Evolutionary conservation across 2,888 invertebrate genomes (phyloP), one percentile per base, ranked within the genome.

Genomic region (Hirudinaria manillensis): DNA sequence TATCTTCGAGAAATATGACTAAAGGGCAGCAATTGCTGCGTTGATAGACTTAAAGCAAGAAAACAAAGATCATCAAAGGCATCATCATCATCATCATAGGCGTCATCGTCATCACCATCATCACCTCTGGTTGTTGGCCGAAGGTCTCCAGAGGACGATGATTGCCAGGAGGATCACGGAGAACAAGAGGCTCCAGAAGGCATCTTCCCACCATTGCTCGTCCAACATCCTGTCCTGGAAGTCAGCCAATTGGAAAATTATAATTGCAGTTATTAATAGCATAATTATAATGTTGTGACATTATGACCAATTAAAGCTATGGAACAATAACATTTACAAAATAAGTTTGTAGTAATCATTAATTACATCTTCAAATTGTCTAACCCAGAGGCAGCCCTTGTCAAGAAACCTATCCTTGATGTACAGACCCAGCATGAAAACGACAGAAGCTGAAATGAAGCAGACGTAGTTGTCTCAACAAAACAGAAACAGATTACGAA

Each of bases 101-200:
- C 45, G 13, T 10, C 45, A 7, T 45, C 45, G 16, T 45, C 45
- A 36, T 36, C 45, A 38, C 6, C 10, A 10, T 45, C 16, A n/a
- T 7, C 19, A 74, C 74, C 94, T 89, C 87, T 95, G 95, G 87
- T 95, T 96, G 86, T 96, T 97, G 84, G 93, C 93, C 29, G 94
- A 93, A 6, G 96, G 96, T 79, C 96, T 88, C 94, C 95, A 96
- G 78, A 96, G 88, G 78, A 96, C 89, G 92, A 96, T 95, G 80
- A 97, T 96, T 45, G 93, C 93, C 56, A 92, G 86, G 34, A 97
- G 88, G 76, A 97, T 89, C 79, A 91, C 88, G n/a, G 92, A 93
- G 86, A 97, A 96, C 76, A 95, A 87, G 53, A 96, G 89, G 86
- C 94, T 95, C 96, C 96, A 96, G 86, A 93, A 96, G 2, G 93